Evolutionary conservation across 1,140 invertebrate species (phyloP).

Genomic region (Aleiodes sp.): DNA sequence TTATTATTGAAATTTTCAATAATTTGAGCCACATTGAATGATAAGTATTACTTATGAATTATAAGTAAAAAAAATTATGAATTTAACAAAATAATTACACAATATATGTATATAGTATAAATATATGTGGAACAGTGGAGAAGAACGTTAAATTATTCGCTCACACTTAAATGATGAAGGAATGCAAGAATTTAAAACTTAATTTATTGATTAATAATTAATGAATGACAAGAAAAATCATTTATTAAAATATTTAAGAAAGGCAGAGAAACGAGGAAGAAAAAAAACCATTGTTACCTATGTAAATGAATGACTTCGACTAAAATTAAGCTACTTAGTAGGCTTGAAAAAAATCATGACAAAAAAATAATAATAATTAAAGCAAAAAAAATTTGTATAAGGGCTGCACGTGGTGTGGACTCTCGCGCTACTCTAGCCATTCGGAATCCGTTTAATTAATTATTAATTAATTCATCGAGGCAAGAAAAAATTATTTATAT

Average conservation of each 20-base stretch:
- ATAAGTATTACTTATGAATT: constrained; percentile 40
- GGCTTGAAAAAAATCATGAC: constrained; percentile 34
- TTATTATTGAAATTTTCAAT: constrained; percentile 46
- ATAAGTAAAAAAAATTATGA: too few relatives aligned
- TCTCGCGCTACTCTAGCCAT: constrained; percentile 49
- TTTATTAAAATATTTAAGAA: too few relatives aligned
- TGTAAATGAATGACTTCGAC: constrained; percentile 46
- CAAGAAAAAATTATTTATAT: constrained; percentile 50
- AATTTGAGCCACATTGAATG: constrained; percentile 43
- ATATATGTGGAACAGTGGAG: constrained; percentile 11
- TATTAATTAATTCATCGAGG: constrained; percentile 50
- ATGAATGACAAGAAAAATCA: constrained; percentile 25
- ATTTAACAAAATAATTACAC: constrained; percentile 40
- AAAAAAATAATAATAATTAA: constrained; percentile 20
- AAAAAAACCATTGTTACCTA: constrained; percentile 33
- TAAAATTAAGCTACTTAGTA: constrained; percentile 46
- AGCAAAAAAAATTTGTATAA: constrained; percentile 40
- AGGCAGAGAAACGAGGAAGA: constrained; percentile 18
- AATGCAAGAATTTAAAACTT: background rate
- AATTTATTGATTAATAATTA: constrained; percentile 43
- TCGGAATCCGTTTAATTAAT: constrained; percentile 53
- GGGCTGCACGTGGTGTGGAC: constrained; percentile 41
- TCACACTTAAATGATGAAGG: constrained; percentile 33
- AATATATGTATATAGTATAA: constrained; percentile 32
- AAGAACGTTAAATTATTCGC: constrained; percentile 38